Evolutionary conservation across 2,113 vertebrate species (phyloP), one percentile per base, ranked within the genome.

Genomic region (Ptyas mucosa): DNA sequence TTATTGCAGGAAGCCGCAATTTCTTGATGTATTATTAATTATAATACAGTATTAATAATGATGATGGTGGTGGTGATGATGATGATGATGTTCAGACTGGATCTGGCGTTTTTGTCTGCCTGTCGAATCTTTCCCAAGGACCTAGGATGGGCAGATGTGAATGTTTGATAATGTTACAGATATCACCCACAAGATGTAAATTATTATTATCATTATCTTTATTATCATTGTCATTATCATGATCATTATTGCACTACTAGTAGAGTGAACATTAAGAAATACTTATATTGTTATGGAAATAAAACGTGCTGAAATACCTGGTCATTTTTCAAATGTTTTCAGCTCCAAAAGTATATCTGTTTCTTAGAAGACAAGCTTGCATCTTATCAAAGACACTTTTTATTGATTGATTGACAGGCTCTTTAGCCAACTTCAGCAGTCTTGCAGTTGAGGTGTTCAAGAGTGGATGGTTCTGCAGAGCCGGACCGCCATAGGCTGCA

Each of bases 401-500:
- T n/a, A 69, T n/a, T 69, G 26, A n/a, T 15, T 14, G 26, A 64
- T n/a, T 29, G 11, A 69, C 14, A 11, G 26, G 11, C 26, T 14
- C n/a, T 69, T 69, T 11, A 14, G 61, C 26, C 11, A 0, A 26
- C 58, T 64, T 64, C 26, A 64, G 57, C 23, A 58, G 2, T 64
- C 24, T 29, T 64, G 58, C 10, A 12, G 11, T n/a, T n/a, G 11
- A n/a, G 26, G 24, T 11, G 29, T 14, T n/a, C 61, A n/a, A 14
- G 26, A 1, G 10, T 64, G 61, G 61, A n/a, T 29, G 11, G 61
- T 29, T 29, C 29, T n/a, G 26, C 2, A 64, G 26, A 29, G 61
- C 26, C 0, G 1, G 29, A 29, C 10, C 0, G 8, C 1, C 1
- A 4, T 5, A 14, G 26, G 5, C 61, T 64, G 61, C 26, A 57